Conservation (phyloP, 2,797 vertebrate genomes). For the Apogon hyalosoma region DNA sequence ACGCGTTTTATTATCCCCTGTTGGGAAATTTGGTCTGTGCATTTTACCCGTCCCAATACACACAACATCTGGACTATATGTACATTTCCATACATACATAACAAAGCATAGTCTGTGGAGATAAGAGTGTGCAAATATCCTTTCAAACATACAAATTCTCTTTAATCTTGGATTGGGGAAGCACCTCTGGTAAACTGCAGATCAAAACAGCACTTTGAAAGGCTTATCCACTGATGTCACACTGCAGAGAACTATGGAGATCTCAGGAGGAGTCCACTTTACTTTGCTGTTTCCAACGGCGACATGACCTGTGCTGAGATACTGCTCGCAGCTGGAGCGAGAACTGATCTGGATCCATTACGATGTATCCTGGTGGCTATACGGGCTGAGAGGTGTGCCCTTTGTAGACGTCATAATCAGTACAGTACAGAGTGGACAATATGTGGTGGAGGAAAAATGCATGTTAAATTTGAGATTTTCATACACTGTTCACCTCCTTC, state of each 20-base stretch:
- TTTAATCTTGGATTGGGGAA: too few species aligned
- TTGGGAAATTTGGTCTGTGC: too few species aligned
- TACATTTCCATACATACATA: too few species aligned
- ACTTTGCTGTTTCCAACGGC: constrained; percentile 87
- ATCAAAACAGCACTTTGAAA: neutral
- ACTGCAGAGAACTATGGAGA: constrained; percentile 84
- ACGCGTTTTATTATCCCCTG: too few species aligned
- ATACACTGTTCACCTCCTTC: neutral
- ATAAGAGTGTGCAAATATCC: too few species aligned
- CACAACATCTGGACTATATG: too few species aligned
- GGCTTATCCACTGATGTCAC: neutral
- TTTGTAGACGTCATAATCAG: too few species aligned
- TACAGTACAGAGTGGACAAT: too few species aligned
- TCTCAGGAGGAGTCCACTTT: constrained; percentile 84
- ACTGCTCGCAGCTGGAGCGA: constrained; percentile 85
- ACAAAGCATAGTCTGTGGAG: too few species aligned
- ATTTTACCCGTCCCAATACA: too few species aligned
- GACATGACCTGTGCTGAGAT: constrained; percentile 86
- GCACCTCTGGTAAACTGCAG: neutral
- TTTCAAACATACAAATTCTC: too few species aligned
- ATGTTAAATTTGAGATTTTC: neutral
- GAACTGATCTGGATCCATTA: constrained; percentile 88
- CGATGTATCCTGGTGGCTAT: constrained; percentile 88
- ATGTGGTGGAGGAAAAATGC: neutral
- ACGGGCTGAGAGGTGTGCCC: constrained; percentile 80